Base-by-base conservation (phyloP, 2,113 vertebrate species). In the Prunella fulvescens region DNA sequence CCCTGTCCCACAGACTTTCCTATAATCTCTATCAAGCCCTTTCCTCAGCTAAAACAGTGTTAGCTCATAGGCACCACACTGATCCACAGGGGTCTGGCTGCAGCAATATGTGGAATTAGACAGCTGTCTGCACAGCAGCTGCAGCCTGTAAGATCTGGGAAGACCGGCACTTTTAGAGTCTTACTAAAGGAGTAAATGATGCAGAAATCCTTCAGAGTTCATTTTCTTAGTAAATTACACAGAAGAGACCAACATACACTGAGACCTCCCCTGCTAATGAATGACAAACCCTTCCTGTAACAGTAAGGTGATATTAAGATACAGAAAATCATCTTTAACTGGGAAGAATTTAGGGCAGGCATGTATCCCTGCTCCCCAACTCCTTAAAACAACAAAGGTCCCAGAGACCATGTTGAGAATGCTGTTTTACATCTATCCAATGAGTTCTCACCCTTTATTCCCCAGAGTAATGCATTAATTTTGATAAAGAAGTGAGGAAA, bases 31-130 rank as follows among this genome's bases (percentile, higher is more conserved):
- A 39, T 28, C 33, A 80, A 80, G 58, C 9, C 20, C 45, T 37
- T 69, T 47, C 45, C 54, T 69, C 11, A n/a, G 25, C 9, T 77
- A 40, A 57, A 82, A 64, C 25, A 44, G 1, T 22, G 1, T 40
- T 40, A 70, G 31, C 26, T 64, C 12, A 58, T 0, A 24, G 0
- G 3, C 47, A 45, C 24, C 18, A 35, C 6, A 19, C 29, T 33
- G n/a, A 78, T 11, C 25, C 39, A 37, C 25, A 42, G 33, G 8
- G 8, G 23, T 25, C 15, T 54, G 25, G 35, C 71, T 35, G 22
- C 6, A 72, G 37, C 40, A 80, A 2, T 9, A 28, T 0, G 3
- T 6, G 7, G 13, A 69, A 48, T 29, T 5, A 42, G 23, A 58
- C 33, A 84, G 56, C 12, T 13, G 14, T 4, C 12, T 42, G 3